A percentile compares a stretch with the other conserved stretches of the same genome.
These are phyloP conservation scores for Colletes collaris DNA, from an alignment of 2,888 invertebrate genomes.

Conservation along the genomic window DNA sequence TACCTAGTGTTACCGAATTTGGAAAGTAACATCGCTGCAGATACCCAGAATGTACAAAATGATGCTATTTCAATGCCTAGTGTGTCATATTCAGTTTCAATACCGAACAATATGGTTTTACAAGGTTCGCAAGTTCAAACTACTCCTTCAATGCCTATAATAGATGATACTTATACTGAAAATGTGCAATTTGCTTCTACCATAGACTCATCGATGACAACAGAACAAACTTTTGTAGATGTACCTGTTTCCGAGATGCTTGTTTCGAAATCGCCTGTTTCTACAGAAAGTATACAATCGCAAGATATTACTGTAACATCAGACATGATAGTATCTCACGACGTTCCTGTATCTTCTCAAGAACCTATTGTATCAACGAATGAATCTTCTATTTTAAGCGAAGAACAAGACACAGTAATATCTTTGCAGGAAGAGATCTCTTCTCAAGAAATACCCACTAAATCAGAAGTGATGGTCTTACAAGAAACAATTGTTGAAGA, in stretches of 20 bases:
- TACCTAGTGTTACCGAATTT: conserved; percentile 75
- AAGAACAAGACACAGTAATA: conserved; percentile 35
- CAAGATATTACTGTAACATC: conserved; percentile 57
- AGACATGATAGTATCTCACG: conserved; percentile 56
- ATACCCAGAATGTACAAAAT: conserved; percentile 61
- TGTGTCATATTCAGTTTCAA: conserved; percentile 77
- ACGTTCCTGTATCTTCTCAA: conserved; percentile 49
- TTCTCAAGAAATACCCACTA: conserved; percentile 55
- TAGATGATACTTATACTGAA: conserved; percentile 78
- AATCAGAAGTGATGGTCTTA: conserved; percentile 55
- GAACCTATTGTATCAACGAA: conserved; percentile 50
- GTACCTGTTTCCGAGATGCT: conserved; percentile 74
- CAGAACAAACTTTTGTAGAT: conserved; percentile 69
- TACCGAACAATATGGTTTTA: conserved; percentile 73
- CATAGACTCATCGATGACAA: conserved; percentile 54
- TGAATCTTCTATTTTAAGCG: conserved; percentile 39
- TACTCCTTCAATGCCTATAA: conserved; percentile 81
- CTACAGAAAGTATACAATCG: conserved; percentile 46
- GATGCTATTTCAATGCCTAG: conserved; percentile 63
- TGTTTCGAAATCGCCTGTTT: conserved; percentile 66
- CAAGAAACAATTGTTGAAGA: conserved; percentile 46
- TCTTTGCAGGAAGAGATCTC: conserved; percentile 51
- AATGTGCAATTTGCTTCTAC: conserved; percentile 66
- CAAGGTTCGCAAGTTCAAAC: conserved; percentile 74
- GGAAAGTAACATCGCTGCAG: conserved; percentile 68